Conservation (phyloP, 2,888 invertebrate species). For the Amphipoea oculea region DNA sequence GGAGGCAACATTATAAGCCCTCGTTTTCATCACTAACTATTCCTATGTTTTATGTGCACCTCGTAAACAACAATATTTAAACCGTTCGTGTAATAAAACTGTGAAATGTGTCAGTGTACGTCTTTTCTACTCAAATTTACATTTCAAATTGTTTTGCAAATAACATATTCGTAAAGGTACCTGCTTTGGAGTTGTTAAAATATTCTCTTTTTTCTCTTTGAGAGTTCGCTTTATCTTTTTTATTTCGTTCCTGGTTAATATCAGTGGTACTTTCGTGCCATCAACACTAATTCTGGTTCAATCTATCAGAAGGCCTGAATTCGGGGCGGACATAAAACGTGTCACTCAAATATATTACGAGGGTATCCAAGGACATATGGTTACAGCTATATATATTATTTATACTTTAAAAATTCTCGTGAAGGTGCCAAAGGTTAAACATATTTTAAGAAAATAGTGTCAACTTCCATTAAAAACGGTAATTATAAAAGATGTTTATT, state of each 20-base stretch:
- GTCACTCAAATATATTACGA: slow-evolving; percentile 60
- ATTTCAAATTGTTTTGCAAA: slow-evolving; percentile 38
- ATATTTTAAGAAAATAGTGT: slow-evolving; percentile 48
- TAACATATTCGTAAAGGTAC: slow-evolving; percentile 26
- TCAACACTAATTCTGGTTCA: slow-evolving; percentile 56
- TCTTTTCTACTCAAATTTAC: slow-evolving; percentile 28
- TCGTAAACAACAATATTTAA: slow-evolving; percentile 53
- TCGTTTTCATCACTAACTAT: slow-evolving; percentile 59
- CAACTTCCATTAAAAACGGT: slow-evolving; percentile 12
- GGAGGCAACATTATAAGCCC: slow-evolving; percentile 51
- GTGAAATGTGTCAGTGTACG: slow-evolving; percentile 9
- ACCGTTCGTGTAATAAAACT: slow-evolving; percentile 43
- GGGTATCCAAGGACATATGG: slow-evolving; percentile 29
- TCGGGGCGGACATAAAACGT: slow-evolving; percentile 54
- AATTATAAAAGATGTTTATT: neutral
- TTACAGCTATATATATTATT: slow-evolving; percentile 18
- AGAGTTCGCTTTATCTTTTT: slow-evolving; percentile 7
- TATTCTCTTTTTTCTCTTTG: slow-evolving; percentile 44
- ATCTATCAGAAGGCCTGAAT: slow-evolving; percentile 48
- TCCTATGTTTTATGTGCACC: slow-evolving; percentile 38
- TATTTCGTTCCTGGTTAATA: slow-evolving; percentile 26
- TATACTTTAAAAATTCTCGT: slow-evolving; percentile 24
- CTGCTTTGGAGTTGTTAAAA: slow-evolving; percentile 30
- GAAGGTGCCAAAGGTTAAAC: neutral
- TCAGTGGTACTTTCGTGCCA: slow-evolving; percentile 7